Conservation (phyloP, 2,888 invertebrate genomes). For the Heliconius cydno region DNA sequence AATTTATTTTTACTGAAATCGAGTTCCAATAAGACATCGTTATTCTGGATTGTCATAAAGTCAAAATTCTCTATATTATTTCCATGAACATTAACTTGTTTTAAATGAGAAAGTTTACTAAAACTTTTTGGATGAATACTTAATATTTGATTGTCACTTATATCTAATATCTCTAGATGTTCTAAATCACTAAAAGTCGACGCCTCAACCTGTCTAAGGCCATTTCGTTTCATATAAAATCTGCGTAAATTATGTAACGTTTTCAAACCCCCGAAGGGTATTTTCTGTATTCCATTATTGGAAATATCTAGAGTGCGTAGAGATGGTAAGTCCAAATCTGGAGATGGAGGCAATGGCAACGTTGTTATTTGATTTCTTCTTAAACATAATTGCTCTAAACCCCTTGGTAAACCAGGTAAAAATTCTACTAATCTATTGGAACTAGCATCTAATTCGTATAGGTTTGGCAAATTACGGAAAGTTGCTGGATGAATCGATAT, state of each 20-base stretch:
- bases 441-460: conserved; percentile 91
- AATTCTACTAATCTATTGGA: conserved; percentile 88
- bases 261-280: conserved; percentile 86
- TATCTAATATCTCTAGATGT: conserved; percentile 88
- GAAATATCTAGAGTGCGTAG: conserved; percentile 89
- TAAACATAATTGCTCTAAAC: conserved; percentile 89
- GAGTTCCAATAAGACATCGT: conserved; percentile 84
- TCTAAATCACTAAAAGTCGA: conserved; percentile 87
- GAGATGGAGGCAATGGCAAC: conserved; percentile 86
- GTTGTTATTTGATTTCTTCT: conserved; percentile 87
- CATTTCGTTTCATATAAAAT: conserved; percentile 89
- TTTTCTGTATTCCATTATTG: conserved; percentile 88
- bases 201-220: conserved; percentile 87
- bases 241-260: conserved; percentile 87
- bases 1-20: conserved; percentile 91
- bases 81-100: conserved; percentile 89
- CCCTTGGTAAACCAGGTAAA: conserved; percentile 90
- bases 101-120: conserved; percentile 84
- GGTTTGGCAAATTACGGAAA: conserved; percentile 87
- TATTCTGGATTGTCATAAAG: conserved; percentile 87
- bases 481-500: conserved; percentile 89
- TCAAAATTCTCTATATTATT: conserved; percentile 89
- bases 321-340: conserved; percentile 88
- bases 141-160: conserved; percentile 88
- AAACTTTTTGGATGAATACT: conserved; percentile 87